Base-by-base conservation (phyloP, 1,140 invertebrate genomes). In the Elysia chlorotica region DNA sequence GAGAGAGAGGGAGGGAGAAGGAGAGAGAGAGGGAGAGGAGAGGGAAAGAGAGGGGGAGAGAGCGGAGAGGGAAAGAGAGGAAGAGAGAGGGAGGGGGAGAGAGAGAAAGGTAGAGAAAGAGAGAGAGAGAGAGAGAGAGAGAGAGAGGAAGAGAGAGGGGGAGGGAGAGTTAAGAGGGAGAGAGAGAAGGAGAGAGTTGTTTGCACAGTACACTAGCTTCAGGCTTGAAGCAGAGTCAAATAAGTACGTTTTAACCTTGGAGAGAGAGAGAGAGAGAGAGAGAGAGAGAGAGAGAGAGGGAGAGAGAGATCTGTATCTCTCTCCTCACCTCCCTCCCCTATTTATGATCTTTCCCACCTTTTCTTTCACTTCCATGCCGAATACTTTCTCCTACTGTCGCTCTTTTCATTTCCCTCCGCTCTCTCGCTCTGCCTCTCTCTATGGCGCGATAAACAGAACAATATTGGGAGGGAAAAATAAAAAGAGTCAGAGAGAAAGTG, bases 1-100 rank as follows among this genome's bases (percentile, higher is more conserved):
- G 56, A 59, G 56, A 59, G 56, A 59, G 56, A 59, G 56, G 25
- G 56, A 59, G 56, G 25, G 56, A 48, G 41, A 48, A n/a, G n/a
- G 41, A 48, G 41, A 48, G 41, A 48, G 41, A 48, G 41, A 48
- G 41, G n/a, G 41, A 48, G 41, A 48, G 41, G n/a, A 48, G n/a
- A n/a, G n/a, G 41, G 41, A n/a, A 48, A 48, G n/a, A n/a, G n/a
- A n/a, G n/a, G 41, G n/a, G 41, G n/a, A 48, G n/a, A 14, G n/a
- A n/a, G n/a, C 10, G n/a, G 41, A 48, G 41, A n/a, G 41, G n/a
- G n/a, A n/a, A 48, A 48, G 41, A 48, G 41, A 48, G 41, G n/a
- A n/a, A 48, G 41, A 48, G 41, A 48, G 41, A 48, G 41, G n/a
- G 41, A 48, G 41, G n/a, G 41, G n/a, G 41, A 48, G 10, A 48